Base-by-base conservation (phyloP, 2,113 vertebrate species). In the Rhinichthys klamathensis region DNA sequence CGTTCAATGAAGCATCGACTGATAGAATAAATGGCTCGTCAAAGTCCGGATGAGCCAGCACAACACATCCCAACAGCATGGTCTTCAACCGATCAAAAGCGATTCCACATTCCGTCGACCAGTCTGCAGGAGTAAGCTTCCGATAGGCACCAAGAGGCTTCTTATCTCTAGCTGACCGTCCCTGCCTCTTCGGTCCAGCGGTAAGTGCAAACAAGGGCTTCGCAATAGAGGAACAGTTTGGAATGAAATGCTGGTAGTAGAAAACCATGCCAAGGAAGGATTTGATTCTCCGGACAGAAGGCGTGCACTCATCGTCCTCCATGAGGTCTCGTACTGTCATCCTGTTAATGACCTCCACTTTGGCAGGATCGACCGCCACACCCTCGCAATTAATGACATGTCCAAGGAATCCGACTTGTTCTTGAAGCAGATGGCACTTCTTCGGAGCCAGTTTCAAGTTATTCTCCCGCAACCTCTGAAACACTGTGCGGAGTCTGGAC, bases 181-280 rank as follows among this genome's bases (percentile, higher is more conserved):
- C 46, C 46, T 12, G 12, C 0, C 46, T 49, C 46, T 49, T 49
- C 12, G 15, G 46, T 49, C 46, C 46, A 49, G 46, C 46, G 3
- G 46, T 49, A 49, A 49, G 12, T 49, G 12, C 46, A 3, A 49
- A 49, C 12, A 49, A 49, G 12, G 46, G 46, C 46, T 49, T 49
- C 1, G 46, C 46, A 49, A 49, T 49, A 11, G 46, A 13, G 12
- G 46, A 49, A 49, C 46, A 49, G 46, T 49, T 49, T 49, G 46
- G 12, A 12, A 49, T 49, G 12, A 49, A 49, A 49, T 49, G 46
- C 46, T 49, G 46, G 46, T 49, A 49, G 46, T 49, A 88, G 35
- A 85, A 75, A 23, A 81, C 8, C 87, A 80, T 86, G 15, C 87
- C 76, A 6, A 88, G 58, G 27, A 88, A 80, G 2, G 69, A 88